Evolutionary conservation across 1,140 invertebrate genomes (phyloP).

Genomic region (Pseudomyrmex cubaensis): DNA sequence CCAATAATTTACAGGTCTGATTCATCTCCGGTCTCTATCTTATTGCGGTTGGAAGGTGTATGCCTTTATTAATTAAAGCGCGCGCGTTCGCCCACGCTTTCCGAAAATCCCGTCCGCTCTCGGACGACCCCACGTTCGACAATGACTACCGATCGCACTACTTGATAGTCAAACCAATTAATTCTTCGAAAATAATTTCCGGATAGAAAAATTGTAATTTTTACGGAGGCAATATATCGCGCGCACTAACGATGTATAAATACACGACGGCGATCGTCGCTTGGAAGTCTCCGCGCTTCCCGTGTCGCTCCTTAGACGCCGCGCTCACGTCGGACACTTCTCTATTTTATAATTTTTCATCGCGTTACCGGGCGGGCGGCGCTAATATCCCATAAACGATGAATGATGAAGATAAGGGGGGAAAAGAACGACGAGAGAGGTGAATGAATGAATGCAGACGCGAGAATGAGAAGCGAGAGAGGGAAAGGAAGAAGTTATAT

Average conservation of each 20-base stretch:
- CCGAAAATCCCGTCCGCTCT: conserved; percentile 16
- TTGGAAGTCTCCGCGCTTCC: conserved; percentile 10
- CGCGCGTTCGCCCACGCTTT: conserved; percentile 42
- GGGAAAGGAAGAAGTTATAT: conserved; percentile 59
- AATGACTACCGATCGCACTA: neutral
- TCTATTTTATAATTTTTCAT: conserved; percentile 52
- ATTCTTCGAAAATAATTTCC: too few species aligned
- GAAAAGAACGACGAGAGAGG: conserved; percentile 26
- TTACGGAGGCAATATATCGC: too few species aligned
- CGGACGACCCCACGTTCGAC: neutral
- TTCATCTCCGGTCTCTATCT: conserved; percentile 74
- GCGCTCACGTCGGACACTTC: neutral
- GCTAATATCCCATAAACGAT: conserved; percentile 60
- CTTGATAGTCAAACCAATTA: neutral
- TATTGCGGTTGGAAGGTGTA: conserved; percentile 49
- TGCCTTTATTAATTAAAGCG: conserved; percentile 83
- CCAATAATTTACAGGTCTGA: conserved; percentile 80
- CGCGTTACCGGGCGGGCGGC: conserved; percentile 36
- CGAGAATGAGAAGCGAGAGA: neutral
- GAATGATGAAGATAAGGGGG: conserved; percentile 42
- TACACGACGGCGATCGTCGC: too few species aligned
- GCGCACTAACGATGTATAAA: too few species aligned
- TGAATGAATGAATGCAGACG: conserved; percentile 21
- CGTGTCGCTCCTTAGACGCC: conserved; percentile 23
- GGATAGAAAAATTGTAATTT: too few species aligned